A percentile compares a stretch with the other conserved stretches of the same genome.
phyloP scores from a whole-genome alignment of 2,113 vertebrate species.

The Fregata magnificens region DNA sequence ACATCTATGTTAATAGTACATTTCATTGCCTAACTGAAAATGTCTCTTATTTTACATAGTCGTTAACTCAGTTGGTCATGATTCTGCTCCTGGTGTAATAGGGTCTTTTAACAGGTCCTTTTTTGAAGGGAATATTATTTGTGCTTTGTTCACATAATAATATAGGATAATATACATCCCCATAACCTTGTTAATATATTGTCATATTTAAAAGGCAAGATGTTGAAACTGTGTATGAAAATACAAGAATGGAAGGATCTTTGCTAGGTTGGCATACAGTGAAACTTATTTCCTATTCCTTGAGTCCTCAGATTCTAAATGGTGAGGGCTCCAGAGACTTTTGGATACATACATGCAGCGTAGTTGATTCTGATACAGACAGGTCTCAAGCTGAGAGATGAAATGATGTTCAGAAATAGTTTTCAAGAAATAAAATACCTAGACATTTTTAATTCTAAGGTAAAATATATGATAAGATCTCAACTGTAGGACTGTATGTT shows the following conservation, averaged over 20 bases:
- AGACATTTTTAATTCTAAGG: not conserved
- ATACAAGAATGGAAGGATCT: not conserved
- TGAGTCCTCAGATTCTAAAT: not conserved
- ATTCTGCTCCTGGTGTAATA: not conserved
- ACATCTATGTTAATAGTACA: not conserved
- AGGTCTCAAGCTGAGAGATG: not conserved
- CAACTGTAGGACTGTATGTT: not conserved
- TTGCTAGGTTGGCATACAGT: not conserved
- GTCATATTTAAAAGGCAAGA: conserved; percentile 1
- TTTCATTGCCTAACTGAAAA: conserved; percentile 11
- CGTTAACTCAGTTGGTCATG: conserved; percentile 30
- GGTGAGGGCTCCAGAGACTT: not conserved
- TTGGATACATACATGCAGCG: not conserved
- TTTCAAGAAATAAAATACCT: not conserved
- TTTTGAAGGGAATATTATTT: not conserved
- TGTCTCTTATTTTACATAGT: not conserved
- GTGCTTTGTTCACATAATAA: not conserved
- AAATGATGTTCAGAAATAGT: not conserved
- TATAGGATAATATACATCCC: not conserved
- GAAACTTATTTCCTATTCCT: not conserved
- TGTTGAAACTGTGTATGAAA: not conserved
- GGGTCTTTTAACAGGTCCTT: not conserved
- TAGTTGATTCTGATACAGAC: not conserved
- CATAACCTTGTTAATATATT: not conserved
- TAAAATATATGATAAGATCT: not conserved